These are phyloP conservation scores for Diprion similis DNA, from an alignment of 1,140 invertebrate species.

Conservation along the genomic window DNA sequence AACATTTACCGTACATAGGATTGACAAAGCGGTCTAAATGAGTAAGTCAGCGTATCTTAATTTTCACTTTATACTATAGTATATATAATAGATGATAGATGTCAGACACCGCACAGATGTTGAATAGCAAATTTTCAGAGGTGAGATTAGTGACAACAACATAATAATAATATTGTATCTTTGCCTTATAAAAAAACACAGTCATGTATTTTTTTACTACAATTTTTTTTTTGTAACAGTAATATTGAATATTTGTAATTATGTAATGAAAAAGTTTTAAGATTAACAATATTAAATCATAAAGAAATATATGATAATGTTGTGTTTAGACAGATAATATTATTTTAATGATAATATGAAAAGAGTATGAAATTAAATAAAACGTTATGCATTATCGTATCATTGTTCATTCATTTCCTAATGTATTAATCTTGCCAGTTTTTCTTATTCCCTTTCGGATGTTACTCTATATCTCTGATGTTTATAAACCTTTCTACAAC, in stretches of 20 bases:
- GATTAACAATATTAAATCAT: slow-evolving; percentile 46
- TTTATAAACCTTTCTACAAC: no score
- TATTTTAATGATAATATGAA: slow-evolving; percentile 53
- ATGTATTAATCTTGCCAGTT: no score
- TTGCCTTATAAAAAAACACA: slow-evolving; percentile 31
- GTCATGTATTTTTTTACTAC: not conserved
- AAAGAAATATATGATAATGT: slow-evolving; percentile 60
- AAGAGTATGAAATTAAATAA: no score
- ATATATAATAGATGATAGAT: no score
- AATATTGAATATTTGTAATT: slow-evolving; percentile 52
- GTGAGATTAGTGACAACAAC: slow-evolving; percentile 28
- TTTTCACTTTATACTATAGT: no score
- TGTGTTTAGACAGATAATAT: slow-evolving; percentile 60
- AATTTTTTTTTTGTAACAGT: slow-evolving; percentile 51
- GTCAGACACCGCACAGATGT: not conserved
- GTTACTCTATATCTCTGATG: no score
- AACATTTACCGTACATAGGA: no score
- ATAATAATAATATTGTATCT: slow-evolving; percentile 26
- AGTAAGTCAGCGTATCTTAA: no score
- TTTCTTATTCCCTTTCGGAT: no score
- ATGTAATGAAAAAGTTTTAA: slow-evolving; percentile 43
- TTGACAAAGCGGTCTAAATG: no score
- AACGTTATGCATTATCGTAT: no score
- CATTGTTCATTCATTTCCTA: no score
- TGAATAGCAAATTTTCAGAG: not conserved